Conservation (phyloP, 2,113 vertebrate genomes). For the Arizona elegans region DNA sequence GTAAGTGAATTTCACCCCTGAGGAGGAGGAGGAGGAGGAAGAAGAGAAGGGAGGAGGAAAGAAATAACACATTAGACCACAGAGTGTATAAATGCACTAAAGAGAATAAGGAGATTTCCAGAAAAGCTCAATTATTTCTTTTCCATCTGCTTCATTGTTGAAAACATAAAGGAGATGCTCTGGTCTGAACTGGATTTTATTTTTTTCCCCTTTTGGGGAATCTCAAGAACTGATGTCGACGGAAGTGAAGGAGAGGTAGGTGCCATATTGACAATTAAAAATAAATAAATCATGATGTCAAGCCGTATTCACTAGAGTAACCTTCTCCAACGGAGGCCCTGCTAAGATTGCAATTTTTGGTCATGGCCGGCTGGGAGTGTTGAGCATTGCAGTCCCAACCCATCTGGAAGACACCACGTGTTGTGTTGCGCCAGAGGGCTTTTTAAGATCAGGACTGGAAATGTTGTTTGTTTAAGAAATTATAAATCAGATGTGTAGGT, state of each 20-base stretch:
- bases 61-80: not conserved
- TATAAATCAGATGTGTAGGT: not conserved
- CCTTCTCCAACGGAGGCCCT: not conserved
- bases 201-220: rapidly evolving
- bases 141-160: not conserved
- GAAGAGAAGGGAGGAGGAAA: not conserved
- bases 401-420: not conserved
- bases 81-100: not conserved
- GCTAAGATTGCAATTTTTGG: not conserved
- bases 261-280: not conserved
- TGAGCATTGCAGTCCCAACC: not conserved
- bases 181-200: not conserved
- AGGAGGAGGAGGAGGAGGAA: not conserved
- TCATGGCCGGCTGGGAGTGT: not conserved
- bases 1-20: no score
- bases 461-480: not conserved
- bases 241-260: not conserved
- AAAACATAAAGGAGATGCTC: not conserved
- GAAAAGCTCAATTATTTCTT: not conserved
- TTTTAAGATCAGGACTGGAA: not conserved
- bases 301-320: not conserved
- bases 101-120: not conserved
- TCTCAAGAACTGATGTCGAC: not conserved
- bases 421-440: not conserved
- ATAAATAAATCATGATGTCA: not conserved